phyloP scores from a whole-genome alignment of 2,888 invertebrate genomes.

The Tenodera sinensis region DNA sequence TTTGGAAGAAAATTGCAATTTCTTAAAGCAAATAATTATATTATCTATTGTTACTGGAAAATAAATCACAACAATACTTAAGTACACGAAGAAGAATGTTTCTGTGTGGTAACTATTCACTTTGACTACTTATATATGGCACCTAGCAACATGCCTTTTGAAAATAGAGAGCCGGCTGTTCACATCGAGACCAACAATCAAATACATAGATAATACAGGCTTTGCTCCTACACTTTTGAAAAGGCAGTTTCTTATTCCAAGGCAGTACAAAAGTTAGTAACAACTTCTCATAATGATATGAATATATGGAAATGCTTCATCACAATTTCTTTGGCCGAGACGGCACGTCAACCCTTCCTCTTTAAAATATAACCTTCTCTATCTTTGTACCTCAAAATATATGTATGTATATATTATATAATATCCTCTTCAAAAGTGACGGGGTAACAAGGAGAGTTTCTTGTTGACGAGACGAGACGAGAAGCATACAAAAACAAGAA shows the following conservation, averaged over 20 bases:
- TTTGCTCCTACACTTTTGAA: conserved; percentile 18
- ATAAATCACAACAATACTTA: not conserved
- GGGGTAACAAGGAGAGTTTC: not conserved
- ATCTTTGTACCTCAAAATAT: conserved; percentile 28
- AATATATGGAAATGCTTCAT: conserved; percentile 5
- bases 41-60: not conserved
- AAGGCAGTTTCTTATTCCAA: conserved; percentile 26
- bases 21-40: not conserved
- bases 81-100: not conserved
- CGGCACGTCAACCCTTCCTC: not conserved
- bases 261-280: conserved; percentile 26
- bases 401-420: too few relatives aligned
- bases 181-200: not conserved
- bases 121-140: not conserved
- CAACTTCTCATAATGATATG: conserved; percentile 22
- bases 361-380: conserved; percentile 14
- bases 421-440: conserved; percentile 16
- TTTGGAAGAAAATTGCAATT: not conserved
- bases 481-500: not conserved
- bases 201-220: too few relatives aligned
- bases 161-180: conserved; percentile 5
- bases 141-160: not conserved
- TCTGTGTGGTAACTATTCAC: not conserved
- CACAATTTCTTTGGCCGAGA: not conserved
- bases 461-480: too few relatives aligned